A percentile compares a stretch with the other conserved stretches of the same genome.
Conservation (phyloP, 2,888 invertebrate genomes). For the Oligia strigilis region DNA sequence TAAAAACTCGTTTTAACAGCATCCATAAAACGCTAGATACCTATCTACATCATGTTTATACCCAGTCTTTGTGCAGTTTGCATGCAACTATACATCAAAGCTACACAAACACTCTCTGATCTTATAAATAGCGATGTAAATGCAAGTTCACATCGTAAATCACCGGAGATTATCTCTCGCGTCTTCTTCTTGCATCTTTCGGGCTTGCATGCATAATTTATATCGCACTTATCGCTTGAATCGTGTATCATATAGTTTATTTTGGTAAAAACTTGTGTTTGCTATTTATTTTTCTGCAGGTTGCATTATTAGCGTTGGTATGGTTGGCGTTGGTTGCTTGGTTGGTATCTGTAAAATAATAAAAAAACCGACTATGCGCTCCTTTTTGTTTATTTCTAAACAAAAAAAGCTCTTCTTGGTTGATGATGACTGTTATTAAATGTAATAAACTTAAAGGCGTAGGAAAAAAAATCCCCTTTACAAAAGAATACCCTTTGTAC, state of each 20-base stretch:
- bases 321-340: too few species aligned
- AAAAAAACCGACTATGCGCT: background rate
- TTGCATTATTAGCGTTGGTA: background rate
- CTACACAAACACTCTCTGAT: constrained; percentile 51
- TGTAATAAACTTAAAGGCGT: too few species aligned
- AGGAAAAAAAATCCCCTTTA: too few species aligned
- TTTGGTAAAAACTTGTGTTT: constrained; percentile 39
- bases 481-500: too few species aligned
- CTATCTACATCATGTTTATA: constrained; percentile 53
- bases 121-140: constrained; percentile 76
- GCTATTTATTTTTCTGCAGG: constrained; percentile 28
- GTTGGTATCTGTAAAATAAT: too few species aligned
- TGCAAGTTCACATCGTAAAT: constrained; percentile 86
- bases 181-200: constrained; percentile 83
- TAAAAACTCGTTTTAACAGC: constrained; percentile 38
- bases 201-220: constrained; percentile 87
- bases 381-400: background rate
- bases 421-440: background rate
- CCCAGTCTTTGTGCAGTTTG: constrained; percentile 41
- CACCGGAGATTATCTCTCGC: constrained; percentile 87
- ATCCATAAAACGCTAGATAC: constrained; percentile 33
- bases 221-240: constrained; percentile 73
- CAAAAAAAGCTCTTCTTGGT: background rate
- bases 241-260: constrained; percentile 69
- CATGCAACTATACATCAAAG: constrained; percentile 60